phyloP scores from a whole-genome alignment of 2,113 vertebrate species.

The Nothocercus nigrocapillus region DNA sequence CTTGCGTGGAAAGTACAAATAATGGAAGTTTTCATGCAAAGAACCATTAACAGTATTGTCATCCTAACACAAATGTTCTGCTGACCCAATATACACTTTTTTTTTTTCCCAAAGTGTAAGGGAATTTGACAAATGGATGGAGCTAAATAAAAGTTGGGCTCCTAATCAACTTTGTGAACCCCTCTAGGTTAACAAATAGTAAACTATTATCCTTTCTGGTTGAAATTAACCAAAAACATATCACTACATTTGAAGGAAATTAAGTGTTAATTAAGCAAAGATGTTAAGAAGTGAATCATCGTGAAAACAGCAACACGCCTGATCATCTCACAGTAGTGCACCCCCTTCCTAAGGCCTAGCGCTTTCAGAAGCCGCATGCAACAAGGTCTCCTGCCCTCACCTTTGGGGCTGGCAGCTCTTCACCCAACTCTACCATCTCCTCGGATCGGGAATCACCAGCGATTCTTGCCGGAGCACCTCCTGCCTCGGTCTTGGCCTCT shows the following conservation, averaged over 20 bases:
- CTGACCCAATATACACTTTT: background rate
- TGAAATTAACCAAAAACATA: background rate
- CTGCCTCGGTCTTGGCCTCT: background rate
- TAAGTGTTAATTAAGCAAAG: background rate
- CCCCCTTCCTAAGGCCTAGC: background rate
- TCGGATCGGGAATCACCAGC: background rate
- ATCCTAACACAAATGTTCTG: background rate
- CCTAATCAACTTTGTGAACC: background rate
- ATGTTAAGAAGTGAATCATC: background rate
- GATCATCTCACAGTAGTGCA: background rate
- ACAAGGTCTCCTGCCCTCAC: background rate
- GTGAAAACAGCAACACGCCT: background rate
- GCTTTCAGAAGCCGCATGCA: background rate
- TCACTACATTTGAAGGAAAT: background rate
- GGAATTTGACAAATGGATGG: background rate
- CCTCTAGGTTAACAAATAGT: background rate
- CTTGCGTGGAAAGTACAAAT: background rate
- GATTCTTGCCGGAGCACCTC: fast-evolving
- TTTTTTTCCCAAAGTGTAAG: background rate
- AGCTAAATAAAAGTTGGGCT: background rate
- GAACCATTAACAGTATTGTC: background rate
- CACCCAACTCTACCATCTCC: background rate
- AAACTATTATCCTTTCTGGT: background rate
- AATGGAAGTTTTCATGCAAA: background rate
- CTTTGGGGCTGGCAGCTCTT: background rate